Base-by-base conservation (phyloP, 2,888 invertebrate species). In the Eristalis arbustorum region DNA sequence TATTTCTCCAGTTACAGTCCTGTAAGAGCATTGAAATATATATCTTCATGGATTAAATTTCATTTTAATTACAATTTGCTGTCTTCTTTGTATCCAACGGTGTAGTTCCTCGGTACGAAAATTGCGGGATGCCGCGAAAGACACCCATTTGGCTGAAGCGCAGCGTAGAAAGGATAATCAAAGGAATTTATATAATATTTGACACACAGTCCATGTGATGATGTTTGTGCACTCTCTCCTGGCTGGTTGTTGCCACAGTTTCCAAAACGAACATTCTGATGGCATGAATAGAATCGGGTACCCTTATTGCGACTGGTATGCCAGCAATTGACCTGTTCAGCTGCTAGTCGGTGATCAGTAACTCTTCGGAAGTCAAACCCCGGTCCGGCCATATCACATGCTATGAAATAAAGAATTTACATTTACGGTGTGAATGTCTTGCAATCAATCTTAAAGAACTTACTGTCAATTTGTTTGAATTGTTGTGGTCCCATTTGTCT, bases 301-400 rank as follows among this genome's bases (percentile, higher is more conserved):
- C 92, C 92, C 72, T 92, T 92, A 61, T 92, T 92, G 1, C 90
- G 89, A 28, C 92, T 92, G 0, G 92, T 90, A 63, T 92, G 92
- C 72, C 92, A 92, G 42, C 92, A 92, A 77, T 91, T 91, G 3
- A 92, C 92, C 88, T 91, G 89, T 66, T 91, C 89, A 0, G 92
- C 92, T 0, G 92, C 90, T 22, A 89, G 89, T 18, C 90, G 89
- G 68, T 92, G 91, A 84, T 92, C 90, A 2, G 88, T 72, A 22
- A 80, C 74, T 34, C 72, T 74, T 76, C 90, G 89, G 8, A 91
- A 90, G 89, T 92, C 92, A 71, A 92, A 92, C 3, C 92, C 92
- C 1, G 92, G 92, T 1, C 92, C 92, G 37, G 92, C 92, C 91
- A 92, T 92, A 78, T 92, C 92, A 63, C 92, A 92, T 56, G 92